These are phyloP conservation scores for Peromyscus californicus DNA, from an alignment of 2,113 vertebrate genomes.

Conservation along the genomic window DNA sequence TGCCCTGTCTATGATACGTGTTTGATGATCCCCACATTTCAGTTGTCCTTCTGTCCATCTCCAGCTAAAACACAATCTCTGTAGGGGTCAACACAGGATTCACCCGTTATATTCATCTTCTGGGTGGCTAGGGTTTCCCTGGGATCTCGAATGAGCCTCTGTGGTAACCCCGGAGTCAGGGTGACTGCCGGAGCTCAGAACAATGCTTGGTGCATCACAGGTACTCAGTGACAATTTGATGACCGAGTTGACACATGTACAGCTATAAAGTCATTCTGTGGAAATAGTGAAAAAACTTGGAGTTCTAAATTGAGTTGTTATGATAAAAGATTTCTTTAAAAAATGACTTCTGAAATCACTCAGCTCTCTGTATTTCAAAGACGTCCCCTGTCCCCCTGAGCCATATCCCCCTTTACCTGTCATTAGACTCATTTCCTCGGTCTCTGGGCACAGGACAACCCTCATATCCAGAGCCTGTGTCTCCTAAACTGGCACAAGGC, in stretches of 20 bases:
- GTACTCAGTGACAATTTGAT: not conserved
- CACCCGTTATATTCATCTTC: not conserved
- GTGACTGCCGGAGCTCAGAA: not conserved
- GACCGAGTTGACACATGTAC: not conserved
- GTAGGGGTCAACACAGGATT: not conserved
- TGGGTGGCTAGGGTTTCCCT: not conserved
- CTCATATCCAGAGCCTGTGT: not conserved
- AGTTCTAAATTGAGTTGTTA: not conserved
- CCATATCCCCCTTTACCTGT: not conserved
- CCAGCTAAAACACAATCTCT: not conserved
- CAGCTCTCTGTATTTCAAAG: not conserved
- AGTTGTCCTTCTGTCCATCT: not conserved
- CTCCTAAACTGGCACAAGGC: not conserved
- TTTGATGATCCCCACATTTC: rapidly evolving
- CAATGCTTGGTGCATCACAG: not conserved
- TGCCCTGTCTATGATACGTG: rapidly evolving
- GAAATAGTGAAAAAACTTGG: not conserved
- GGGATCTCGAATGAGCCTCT: not conserved
- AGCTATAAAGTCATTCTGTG: not conserved
- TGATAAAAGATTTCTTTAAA: not conserved
- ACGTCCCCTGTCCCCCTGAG: not conserved
- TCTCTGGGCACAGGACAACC: not conserved
- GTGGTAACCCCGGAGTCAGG: not conserved
- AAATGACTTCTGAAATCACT: not conserved
- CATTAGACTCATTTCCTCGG: not conserved